These are phyloP conservation scores for Colletes gigas DNA, from an alignment of 1,140 invertebrate genomes.

Conservation along the genomic window DNA sequence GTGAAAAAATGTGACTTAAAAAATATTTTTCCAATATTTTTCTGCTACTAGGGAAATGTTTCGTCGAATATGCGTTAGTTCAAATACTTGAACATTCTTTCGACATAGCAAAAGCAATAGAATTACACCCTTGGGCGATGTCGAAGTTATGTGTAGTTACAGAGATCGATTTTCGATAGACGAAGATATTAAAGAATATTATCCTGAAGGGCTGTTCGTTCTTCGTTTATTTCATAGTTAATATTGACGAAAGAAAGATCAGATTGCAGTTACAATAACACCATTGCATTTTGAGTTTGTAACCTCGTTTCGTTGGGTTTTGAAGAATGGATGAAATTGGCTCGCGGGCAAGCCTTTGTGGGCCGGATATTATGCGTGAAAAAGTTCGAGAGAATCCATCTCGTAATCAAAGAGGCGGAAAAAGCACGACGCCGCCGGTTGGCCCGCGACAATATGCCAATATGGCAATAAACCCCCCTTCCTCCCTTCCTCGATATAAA, in stretches of 20 bases:
- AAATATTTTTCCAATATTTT: too few relatives aligned
- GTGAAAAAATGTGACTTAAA: too few relatives aligned
- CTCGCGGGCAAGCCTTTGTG: too few relatives aligned
- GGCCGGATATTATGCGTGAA: neutral
- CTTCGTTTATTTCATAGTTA: too few relatives aligned
- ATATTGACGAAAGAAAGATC: too few relatives aligned
- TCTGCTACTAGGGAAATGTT: too few relatives aligned
- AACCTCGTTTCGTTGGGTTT: too few relatives aligned
- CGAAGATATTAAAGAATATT: neutral
- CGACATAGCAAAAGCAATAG: neutral
- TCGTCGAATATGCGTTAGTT: neutral
- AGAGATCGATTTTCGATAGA: neutral
- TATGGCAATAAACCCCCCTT: slow-evolving; percentile 60
- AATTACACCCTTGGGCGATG: neutral
- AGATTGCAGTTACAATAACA: too few relatives aligned
- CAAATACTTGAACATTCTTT: neutral
- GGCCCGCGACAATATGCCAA: slow-evolving; percentile 64
- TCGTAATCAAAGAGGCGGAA: slow-evolving; percentile 42
- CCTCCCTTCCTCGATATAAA: slow-evolving; percentile 52
- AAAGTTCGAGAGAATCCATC: slow-evolving; percentile 34
- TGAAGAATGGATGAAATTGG: neutral
- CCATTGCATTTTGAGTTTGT: too few relatives aligned
- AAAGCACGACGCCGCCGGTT: slow-evolving; percentile 37
- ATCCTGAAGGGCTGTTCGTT: too few relatives aligned
- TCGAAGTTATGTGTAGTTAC: neutral